Evolutionary conservation across 2,113 vertebrate species (phyloP), one percentile per base, ranked within the genome.

Genomic region (Myiozetetes cayanensis): DNA sequence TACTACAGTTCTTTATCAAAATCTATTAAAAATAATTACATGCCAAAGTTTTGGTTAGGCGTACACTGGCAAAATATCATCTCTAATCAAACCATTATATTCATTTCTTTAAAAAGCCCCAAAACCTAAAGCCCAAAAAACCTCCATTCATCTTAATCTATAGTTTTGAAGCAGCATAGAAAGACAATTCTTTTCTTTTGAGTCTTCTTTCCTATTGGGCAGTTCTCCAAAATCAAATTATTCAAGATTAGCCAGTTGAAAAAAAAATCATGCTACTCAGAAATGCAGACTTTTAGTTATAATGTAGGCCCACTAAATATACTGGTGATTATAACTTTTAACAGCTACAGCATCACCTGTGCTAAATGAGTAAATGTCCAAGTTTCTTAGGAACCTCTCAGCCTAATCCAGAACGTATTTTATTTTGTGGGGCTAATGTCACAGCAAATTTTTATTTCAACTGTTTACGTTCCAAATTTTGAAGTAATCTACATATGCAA

Each of bases 111-210:
- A 22, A 75, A 62, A 31, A 3, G 7, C 0, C 2, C 9, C 17
- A 31, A 55, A 44, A 16, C 0, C 8, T 6, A 11, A 33, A 78
- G 25, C 0, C 7, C 5, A 11, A 33, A 78, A 47, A 9, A 3
- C 12, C 13, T 59, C 39, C 21, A 43, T 55, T 28, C 18, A 15
- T 41, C 43, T 88, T 75, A 17, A 71, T 41, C 18, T 47, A 88
- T 6, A 66, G 58, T 72, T 90, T 53, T 44, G 72, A 72, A 89
- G 79, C 35, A 72, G 47, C 28, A 58, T 0, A 25, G 41, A 61
- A 83, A 50, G 44, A 23, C 3, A 56, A 22, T n/a, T 74, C 25
- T 11, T 7, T 33, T 76, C 83, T 86, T 49, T 43, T 65, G 23
- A 59, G 8, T 33, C 59, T 14, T 65, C 28, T 35, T 79, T 84